Base-by-base conservation (phyloP, 2,113 vertebrate genomes). In the Cygnus atratus region DNA sequence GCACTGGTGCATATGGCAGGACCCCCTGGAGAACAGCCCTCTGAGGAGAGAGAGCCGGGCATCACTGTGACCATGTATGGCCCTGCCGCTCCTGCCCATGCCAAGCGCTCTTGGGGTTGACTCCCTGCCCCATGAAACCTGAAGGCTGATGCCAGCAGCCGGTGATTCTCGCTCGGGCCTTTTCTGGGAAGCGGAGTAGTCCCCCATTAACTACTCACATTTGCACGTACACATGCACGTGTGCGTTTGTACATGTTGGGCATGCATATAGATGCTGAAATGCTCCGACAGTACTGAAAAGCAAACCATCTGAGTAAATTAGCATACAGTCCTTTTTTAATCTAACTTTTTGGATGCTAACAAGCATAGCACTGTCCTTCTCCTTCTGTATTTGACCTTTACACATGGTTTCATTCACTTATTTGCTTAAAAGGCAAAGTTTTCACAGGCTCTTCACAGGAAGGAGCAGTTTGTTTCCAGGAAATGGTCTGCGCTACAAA, bases 101-200 rank as follows among this genome's bases (percentile, higher is more conserved):
- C 97, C 97, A 97, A 97, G 91, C 88, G 83, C 95, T 97, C 95
- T 52, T 37, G 92, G 97, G 95, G 91, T 93, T 70, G 91, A 96
- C 88, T 97, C 97, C 95, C 93, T 97, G 96, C 88, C 79, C 93
- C 87, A 96, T 68, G 86, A 95, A 95, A 94, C 91, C 65, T 55
- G 72, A 74, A 94, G 95, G 46, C 54, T 44, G 85, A 75, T 91
- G 97, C 97, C 98, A 98, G 96, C 95, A 97, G 93, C 92, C 92
- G 91, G 91, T 17, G 91, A 94, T 97, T 97, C 95, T 95, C 92
- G 87, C 15, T 18, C 89, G 86, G 89, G 88, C 92, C 96, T 93
- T 58, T 89, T 76, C 72, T 55, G 9, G 13, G 87, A 72, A 94
- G n/a, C 62, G 74, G 21, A 50, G 41, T 21, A 88, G 96, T 81